Evolutionary conservation across 2,888 invertebrate species (phyloP), one percentile per base, ranked within the genome.

Genomic region (Xylophagus ater): DNA sequence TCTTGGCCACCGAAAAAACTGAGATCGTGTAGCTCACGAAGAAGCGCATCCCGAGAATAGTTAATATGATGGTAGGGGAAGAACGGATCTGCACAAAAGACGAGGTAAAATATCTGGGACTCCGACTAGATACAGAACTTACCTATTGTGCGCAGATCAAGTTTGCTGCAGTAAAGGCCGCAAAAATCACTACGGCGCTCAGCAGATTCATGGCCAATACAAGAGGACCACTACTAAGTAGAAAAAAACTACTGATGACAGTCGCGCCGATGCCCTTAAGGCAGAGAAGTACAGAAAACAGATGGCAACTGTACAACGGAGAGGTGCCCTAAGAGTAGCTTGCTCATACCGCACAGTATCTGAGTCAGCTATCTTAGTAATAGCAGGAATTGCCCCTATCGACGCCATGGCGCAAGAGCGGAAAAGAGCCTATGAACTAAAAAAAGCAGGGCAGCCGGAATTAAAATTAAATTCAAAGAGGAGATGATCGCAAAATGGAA

Each of bases 361-460:
- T 3, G 48, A 48, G 13, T 34, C 40, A 2, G 49, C 51, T 4
- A 30, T 42, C 3, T 17, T 48, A 19, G 46, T 49, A 8, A 30
- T 52, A 2, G 49, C 48, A 1, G 37, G 41, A 26, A 44, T 43
- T 40, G 58, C 61, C 56, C 49, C 51, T 3, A 46, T 51, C 8
- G 43, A 49, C 18, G 33, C 49, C 7, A 33, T 48, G 10, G 50
- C 45, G 3, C 14, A 17, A 30, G 45, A 49, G 23, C 34, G 24
- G 17, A 17, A 30, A 34, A 23, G 34, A 21, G 28, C 23, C 12
- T n/a, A 15, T 31, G 20, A 2, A 39, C 36, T 3, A 19, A 41
- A 21, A n/a, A 23, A 12, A 25, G 24, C 8, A 49, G 51, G 48
- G 45, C 49, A 36, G 14, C 37, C 8, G 19, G 39, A 14, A n/a